Evolutionary conservation across 2,888 invertebrate species (phyloP), one percentile per base, ranked within the genome.

Genomic region (Apoda limacodes): DNA sequence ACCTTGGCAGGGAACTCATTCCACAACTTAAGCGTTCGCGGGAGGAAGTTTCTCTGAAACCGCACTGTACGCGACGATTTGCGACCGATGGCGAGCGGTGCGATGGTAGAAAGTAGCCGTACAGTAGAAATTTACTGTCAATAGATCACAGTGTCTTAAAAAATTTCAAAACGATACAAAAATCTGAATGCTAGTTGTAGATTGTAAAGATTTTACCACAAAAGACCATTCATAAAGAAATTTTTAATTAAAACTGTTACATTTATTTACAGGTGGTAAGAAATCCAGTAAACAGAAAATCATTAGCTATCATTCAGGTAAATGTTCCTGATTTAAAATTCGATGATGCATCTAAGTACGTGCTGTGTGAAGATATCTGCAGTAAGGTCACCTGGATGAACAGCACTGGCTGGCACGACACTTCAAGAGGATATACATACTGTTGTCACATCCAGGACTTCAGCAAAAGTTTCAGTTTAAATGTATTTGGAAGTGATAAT

Each of bases 261-360:
- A 11, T 13, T 22, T 19, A 17, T 22, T 51, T 48, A 17, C 45
- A 72, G 71, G 57, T 70, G 4, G 43, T 72, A 2, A 55, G 60
- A 50, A 54, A 63, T 30, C 45, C 42, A 2, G 17, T 9, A 7
- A 42, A 49, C 0, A 14, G 30, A 3, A 32, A 52, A 5, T 60
- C 66, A 1, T 25, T 72, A 0, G 71, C 60, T 1, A 58, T 72
- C 9, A 42, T 72, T 5, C 65, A 70, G 37, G 36, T 71, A 1
- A 71, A 71, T 32, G 41, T 60, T 14, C 68, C 69, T 0, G 55
- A 61, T 9, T 29, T 69, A 20, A 38, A 33, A 1, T 4, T 22
- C 5, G 2, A 24, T 0, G 49, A 61, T 1, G 52, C 42, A 0
- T 2, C 6, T 1, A 9, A 22, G 0, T 39, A 59, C n/a, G 38